A percentile compares a stretch with the other conserved stretches of the same genome.
Conservation (phyloP, 2,888 invertebrate species). For the Megaustenia siamemsis region DNA sequence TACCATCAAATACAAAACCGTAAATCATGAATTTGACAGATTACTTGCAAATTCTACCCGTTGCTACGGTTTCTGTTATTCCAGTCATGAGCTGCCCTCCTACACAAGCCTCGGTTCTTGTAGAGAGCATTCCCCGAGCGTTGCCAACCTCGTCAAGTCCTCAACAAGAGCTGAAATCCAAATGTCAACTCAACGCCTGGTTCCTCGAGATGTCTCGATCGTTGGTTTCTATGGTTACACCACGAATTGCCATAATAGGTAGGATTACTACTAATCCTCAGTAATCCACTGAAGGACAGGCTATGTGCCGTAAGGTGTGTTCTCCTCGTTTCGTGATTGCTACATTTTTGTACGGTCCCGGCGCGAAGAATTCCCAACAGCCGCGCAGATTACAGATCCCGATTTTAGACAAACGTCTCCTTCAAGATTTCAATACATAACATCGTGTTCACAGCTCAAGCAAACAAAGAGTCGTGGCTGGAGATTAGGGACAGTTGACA, state of each 20-base stretch:
- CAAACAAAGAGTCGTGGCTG: slow-evolving; percentile 5
- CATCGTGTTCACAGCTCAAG: not conserved
- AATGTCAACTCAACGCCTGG: not conserved
- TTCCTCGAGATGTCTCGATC: not conserved
- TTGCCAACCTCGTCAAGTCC: not conserved
- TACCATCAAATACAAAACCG: too few relatives aligned
- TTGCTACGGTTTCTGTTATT: slow-evolving; percentile 4
- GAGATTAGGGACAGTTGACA: slow-evolving; percentile 43
- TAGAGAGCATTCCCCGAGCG: too few relatives aligned
- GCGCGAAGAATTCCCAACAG: not conserved
- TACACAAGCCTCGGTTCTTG: too few relatives aligned
- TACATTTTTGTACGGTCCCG: not conserved
- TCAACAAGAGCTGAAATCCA: slow-evolving; percentile 16
- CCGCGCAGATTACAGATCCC: not conserved
- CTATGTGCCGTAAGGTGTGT: slow-evolving; percentile 26
- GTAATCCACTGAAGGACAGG: slow-evolving; percentile 14
- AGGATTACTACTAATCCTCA: slow-evolving; percentile 25
- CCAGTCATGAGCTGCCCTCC: too few relatives aligned
- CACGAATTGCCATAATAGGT: slow-evolving; percentile 40
- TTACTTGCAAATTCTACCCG: not conserved
- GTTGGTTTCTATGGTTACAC: slow-evolving; percentile 26
- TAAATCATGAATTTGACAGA: not conserved
- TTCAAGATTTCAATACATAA: slow-evolving; percentile 29
- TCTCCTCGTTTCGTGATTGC: not conserved
- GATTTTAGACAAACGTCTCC: slow-evolving; percentile 15